Evolutionary conservation across 2,113 vertebrate genomes (phyloP), one percentile per base, ranked within the genome.

Genomic region (Microcebus jonahi): DNA sequence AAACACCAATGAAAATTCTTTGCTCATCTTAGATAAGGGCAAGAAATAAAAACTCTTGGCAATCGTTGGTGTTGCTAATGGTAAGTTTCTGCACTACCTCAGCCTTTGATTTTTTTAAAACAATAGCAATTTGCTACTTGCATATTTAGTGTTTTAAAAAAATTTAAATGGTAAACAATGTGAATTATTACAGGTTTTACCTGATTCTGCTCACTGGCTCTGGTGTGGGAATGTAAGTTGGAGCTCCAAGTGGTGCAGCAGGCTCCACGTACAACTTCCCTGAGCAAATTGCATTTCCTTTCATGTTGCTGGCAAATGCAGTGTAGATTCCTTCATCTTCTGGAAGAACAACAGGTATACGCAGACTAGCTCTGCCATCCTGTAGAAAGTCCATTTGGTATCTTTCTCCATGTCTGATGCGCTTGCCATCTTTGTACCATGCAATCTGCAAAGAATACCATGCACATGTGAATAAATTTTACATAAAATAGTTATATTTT

Each of bases 321-420:
- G 99, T 99, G 91, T 99, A 99, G 97, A 99, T 99, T 29, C 99
- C 99, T 97, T 99, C 99, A 91, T 99, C 99, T 98, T 99, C 99
- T 68, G 99, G 99, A 76, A 99, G 98, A 92, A 99, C 99, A 92
- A 99, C 98, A 76, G 99, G 98, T 91, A 99, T 98, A 29, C 99
- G 99, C 20, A 99, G 98, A 94, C 99, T 99, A 95, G 99, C 99
- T 57, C 99, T 99, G 70, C 99, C 99, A 2, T 99, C 99, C 95
- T 99, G 99, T 71, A 99, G 98, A 95, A 99, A 98, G 83, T 99
- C 99, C 98, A 99, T 99, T 88, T 99, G 99, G 97, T 99, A 99
- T 87, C 95, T 99, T 18, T 99, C 99, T 91, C 99, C 98, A 0
- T 99, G 98, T 53, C 96, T 98, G 97, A 99, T 99, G 53, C 99